Conservation (phyloP, 2,888 invertebrate genomes). For the Graphium colonna region DNA sequence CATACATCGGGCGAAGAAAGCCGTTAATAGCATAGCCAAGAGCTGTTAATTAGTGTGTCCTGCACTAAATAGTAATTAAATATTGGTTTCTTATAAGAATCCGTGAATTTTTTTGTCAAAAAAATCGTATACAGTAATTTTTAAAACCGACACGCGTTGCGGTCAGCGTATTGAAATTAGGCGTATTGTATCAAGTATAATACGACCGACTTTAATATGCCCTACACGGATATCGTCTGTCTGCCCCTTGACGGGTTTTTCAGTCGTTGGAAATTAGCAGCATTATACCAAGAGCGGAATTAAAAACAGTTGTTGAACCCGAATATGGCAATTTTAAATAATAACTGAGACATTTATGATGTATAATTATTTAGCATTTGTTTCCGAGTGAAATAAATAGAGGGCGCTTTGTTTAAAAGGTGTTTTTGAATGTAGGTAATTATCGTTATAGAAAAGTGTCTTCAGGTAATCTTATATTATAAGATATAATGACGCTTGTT, state of each 20-base stretch:
- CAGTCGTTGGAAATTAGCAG: constrained; percentile 33
- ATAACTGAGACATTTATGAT: constrained; percentile 50
- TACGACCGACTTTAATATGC: constrained; percentile 50
- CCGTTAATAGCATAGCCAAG: constrained; percentile 52
- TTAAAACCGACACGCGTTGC: constrained; percentile 53
- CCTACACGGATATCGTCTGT: constrained; percentile 32
- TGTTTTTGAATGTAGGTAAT: constrained; percentile 42
- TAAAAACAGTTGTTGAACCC: constrained; percentile 63
- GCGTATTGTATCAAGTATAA: constrained; percentile 30
- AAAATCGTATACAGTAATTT: constrained; percentile 57
- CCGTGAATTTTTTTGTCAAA: constrained; percentile 47
- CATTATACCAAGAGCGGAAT: constrained; percentile 40
- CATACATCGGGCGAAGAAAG: constrained; percentile 45
- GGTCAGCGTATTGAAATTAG: constrained; percentile 48
- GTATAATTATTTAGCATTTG: constrained; percentile 56
- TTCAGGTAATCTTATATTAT: neutral
- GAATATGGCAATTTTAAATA: constrained; percentile 55
- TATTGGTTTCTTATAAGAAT: constrained; percentile 41
- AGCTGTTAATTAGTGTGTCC: constrained; percentile 58
- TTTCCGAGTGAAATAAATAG: constrained; percentile 43
- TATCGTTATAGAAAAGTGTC: constrained; percentile 32
- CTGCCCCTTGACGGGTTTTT: constrained; percentile 37
- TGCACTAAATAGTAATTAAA: constrained; percentile 49
- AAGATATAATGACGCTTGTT: neutral
- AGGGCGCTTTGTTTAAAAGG: constrained; percentile 35